Percentiles rank a stretch among this genome's conserved stretches.
Evolutionary conservation across 2,888 invertebrate species (phyloP).

Genomic region (Xestia sexstrigata): DNA sequence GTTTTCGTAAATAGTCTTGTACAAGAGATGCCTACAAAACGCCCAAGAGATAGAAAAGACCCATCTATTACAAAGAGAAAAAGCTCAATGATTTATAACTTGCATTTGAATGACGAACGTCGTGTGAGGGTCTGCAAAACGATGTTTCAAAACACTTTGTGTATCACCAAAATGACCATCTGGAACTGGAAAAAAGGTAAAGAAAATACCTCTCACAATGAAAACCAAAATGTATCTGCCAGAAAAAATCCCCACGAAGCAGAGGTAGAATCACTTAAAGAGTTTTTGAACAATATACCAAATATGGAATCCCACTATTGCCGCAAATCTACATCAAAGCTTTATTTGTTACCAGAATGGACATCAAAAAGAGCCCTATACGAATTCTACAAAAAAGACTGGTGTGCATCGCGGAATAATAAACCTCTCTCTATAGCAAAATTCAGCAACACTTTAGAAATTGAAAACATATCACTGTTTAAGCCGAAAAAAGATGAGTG

Average conservation of each 20-base stretch:
- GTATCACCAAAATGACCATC: constrained; percentile 40
- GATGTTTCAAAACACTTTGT: constrained; percentile 50
- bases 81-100: constrained; percentile 40
- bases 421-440: constrained; percentile 42
- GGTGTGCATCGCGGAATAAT: constrained; percentile 36
- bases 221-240: constrained; percentile 33
- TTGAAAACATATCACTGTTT: constrained; percentile 43
- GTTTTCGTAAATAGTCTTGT: constrained; percentile 44
- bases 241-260: constrained; percentile 43
- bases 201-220: constrained; percentile 34
- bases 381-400: constrained; percentile 45
- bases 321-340: constrained; percentile 42
- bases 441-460: constrained; percentile 44
- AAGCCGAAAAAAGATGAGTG: constrained; percentile 48
- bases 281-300: constrained; percentile 44
- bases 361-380: constrained; percentile 47
- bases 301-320: constrained; percentile 41
- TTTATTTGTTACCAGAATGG: constrained; percentile 49
- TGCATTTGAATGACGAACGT: constrained; percentile 39
- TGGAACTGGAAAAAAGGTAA: constrained; percentile 48
- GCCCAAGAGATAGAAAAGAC: constrained; percentile 45
- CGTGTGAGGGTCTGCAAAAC: constrained; percentile 48
- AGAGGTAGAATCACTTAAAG: constrained; percentile 39
- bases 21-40: constrained; percentile 38
- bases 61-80: constrained; percentile 43